Evolutionary conservation across 2,797 vertebrate species (phyloP), one percentile per base, ranked within the genome.

Genomic region (Sebastes vulpes): DNA sequence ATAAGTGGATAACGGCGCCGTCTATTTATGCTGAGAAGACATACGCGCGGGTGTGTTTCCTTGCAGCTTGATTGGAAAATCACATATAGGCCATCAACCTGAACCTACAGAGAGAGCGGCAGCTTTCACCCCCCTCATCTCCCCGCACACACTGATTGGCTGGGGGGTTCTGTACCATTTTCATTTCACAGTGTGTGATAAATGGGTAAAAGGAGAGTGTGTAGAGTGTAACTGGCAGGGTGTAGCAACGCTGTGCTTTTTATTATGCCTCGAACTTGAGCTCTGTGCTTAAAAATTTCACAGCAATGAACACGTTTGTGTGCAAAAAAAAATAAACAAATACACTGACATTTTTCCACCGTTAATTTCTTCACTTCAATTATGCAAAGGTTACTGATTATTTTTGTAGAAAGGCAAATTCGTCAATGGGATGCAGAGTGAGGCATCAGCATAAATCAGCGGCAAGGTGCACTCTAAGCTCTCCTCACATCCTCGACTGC

Each of bases 51-150:
- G 68, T 82, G 65, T 66, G 72, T 85, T 82, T 81, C 65, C 76
- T 84, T 57, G 14, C 29, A 70, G 84, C 75, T 82, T 86, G 85
- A 93, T 89, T 91, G 86, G 84, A 91, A 92, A 92, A 84, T 82
- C 89, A 86, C 89, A 86, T 80, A 84, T 60, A 86, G 70, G 82
- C 78, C 76, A 77, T 90, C 81, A 75, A 75, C 75, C 69, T 81
- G 66, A 82, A 80, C 58, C 79, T 67, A 66, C 79, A 77, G 82
- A 6, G 70, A 70, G 52, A 76, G 63, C 20, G 9, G 68, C 68
- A 76, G 70, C 56, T 67, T 64, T 57, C 56, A 12, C 29, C 2
- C 18, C 48, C 16, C 16, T 5, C 52, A 48, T 38, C 21, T 12
- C 8, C 14, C 2, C 54, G 12, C 54, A 9, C 73, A 26, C 54